Base-by-base conservation (phyloP, 2,888 invertebrate genomes). In the Melanostoma mellinum region DNA sequence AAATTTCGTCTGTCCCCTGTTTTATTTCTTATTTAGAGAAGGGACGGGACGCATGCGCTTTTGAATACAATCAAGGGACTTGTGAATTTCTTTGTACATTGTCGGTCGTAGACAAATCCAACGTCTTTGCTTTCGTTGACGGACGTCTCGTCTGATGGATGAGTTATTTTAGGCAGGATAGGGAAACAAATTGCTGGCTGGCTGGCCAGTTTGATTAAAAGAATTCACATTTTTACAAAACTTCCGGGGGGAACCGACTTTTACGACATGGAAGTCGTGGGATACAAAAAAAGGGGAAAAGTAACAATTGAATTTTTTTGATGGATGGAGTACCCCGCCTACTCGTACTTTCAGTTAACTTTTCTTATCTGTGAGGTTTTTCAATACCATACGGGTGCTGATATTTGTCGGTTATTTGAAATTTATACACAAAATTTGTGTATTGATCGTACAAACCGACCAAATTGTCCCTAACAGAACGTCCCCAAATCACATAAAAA, bases 161-260 rank as follows among this genome's bases (percentile, higher is more conserved):
- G 60, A 61, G 33, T 35, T 46, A 8, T 46, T 60, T 35, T 6
- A 44, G 8, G 10, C 60, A 61, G 44, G 33, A 46, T 46, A 61
- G 44, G 46, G 46, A 61, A 61, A 61, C 46, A 61, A 61, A 61
- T 61, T 58, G 42, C 58, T 58, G 10, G 58, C 3, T 61, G 40
- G 42, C 58, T 58, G 10, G 58, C 3, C n/a, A 9, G 6, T 42
- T 46, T 61, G 60, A 61, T 61, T 35, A 35, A 61, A 61, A 32
- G 33, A 46, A 60, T 46, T 35, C 8, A 46, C 35, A 33, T 0
- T 38, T 8, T 36, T 55, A 44, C 44, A 10, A 3, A 33, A 42
- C 58, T 58, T 58, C 58, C 42, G 32, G 58, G 58, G 32, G 40
- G n/a, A 4, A 36, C 42, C 32, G 40, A 8, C n/a, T 56, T 5